Evolutionary conservation across 1,140 invertebrate genomes (phyloP).

Genomic region (Drosophila pseudoananassae): DNA sequence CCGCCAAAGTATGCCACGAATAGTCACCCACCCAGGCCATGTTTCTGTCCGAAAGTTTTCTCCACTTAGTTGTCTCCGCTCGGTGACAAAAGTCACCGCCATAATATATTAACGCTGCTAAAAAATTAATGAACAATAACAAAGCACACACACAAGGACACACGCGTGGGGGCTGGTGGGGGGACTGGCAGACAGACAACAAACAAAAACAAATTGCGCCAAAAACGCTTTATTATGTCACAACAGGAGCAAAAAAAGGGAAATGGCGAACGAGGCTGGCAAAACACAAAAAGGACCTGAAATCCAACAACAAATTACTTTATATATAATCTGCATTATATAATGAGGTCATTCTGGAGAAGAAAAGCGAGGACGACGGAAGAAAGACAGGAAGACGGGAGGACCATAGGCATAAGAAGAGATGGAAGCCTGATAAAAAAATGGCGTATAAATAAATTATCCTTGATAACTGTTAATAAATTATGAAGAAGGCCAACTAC

Average conservation of each 20-base stretch:
- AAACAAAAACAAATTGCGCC: constrained; percentile 53
- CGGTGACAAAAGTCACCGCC: constrained; percentile 36
- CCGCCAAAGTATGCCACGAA: constrained; percentile 19
- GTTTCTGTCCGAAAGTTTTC: neutral
- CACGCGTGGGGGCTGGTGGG: neutral
- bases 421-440: constrained; percentile 75
- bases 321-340: constrained; percentile 43
- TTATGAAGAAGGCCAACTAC: constrained; percentile 51
- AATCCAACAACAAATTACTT: constrained; percentile 68
- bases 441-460: constrained; percentile 79
- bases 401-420: constrained; percentile 1
- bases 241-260: constrained; percentile 39
- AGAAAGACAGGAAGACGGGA: constrained; percentile 6
- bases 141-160: constrained; percentile 27
- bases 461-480: constrained; percentile 68
- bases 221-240: constrained; percentile 78
- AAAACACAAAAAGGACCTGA: constrained; percentile 13
- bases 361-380: neutral
- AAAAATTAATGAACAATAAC: constrained; percentile 78
- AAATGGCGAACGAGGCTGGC: neutral
- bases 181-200: constrained; percentile 24
- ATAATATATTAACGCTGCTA: constrained; percentile 73
- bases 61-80: constrained; percentile 10
- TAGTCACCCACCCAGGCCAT: neutral
- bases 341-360: constrained; percentile 75